Conservation (phyloP, 1,140 invertebrate genomes). For the Phymastichus coffea region DNA sequence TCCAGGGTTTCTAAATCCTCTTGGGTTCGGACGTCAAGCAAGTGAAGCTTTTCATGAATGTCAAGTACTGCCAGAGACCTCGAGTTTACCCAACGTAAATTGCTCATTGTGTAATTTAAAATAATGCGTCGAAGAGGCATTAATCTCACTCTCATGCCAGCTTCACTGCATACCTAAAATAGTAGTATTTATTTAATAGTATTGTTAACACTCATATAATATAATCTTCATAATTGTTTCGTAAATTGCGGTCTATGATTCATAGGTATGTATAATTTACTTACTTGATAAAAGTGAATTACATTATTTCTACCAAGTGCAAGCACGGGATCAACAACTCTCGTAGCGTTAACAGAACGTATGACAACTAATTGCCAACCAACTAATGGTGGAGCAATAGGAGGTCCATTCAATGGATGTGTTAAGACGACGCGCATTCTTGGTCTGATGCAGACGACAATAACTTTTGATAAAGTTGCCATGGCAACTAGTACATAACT, state of each 20-base stretch:
- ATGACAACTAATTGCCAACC: constrained; percentile 91
- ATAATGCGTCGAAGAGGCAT: constrained; percentile 69
- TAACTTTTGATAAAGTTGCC: constrained; percentile 89
- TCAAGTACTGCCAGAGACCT: constrained; percentile 84
- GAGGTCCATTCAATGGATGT: constrained; percentile 62
- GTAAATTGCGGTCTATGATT: not conserved
- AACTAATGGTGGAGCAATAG: constrained; percentile 78
- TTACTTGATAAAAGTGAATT: constrained; percentile 81
- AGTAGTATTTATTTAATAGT: constrained; percentile 2
- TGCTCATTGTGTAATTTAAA: constrained; percentile 69
- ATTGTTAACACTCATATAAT: not conserved
- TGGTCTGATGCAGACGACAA: constrained; percentile 82
- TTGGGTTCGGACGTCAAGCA: constrained; percentile 86
- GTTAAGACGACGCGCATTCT: constrained; percentile 70
- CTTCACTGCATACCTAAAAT: constrained; percentile 50
- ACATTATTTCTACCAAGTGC: constrained; percentile 80
- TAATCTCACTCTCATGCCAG: constrained; percentile 59
- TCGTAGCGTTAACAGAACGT: constrained; percentile 70
- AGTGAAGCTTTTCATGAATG: constrained; percentile 79
- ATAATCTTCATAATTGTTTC: not conserved
- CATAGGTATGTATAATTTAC: not conserved
- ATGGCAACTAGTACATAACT: constrained; percentile 83
- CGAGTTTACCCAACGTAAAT: constrained; percentile 85
- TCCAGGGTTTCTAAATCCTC: constrained; percentile 83
- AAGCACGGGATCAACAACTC: constrained; percentile 81